These are phyloP conservation scores for Aptenodytes forsteri DNA, from an alignment of 2,113 vertebrate species.

Conservation along the genomic window DNA sequence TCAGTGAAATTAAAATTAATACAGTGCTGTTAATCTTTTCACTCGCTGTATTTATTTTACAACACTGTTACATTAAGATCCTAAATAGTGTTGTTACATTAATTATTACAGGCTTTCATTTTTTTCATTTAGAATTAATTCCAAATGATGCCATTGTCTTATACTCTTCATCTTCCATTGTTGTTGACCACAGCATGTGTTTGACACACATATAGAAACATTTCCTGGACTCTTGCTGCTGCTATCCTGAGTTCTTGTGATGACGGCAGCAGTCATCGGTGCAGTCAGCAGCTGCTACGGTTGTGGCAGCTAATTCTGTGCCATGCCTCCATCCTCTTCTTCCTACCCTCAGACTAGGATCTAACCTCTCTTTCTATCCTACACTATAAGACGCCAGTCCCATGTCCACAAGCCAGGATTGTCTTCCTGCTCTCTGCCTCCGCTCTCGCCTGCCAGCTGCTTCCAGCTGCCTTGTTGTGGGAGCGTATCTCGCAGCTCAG, in stretches of 20 bases:
- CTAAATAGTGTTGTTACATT: neutral
- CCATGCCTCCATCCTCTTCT: neutral
- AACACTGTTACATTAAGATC: neutral
- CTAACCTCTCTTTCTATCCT: neutral
- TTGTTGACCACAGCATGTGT: neutral
- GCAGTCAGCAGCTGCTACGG: neutral
- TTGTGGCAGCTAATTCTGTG: neutral
- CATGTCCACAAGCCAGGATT: neutral
- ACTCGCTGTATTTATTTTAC: neutral
- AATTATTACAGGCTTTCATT: neutral
- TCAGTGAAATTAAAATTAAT: neutral
- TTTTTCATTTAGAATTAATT: neutral
- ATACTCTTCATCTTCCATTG: neutral
- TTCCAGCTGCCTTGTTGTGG: neutral
- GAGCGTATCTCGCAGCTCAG: fast-evolving
- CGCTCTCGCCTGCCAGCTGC: neutral
- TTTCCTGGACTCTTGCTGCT: neutral
- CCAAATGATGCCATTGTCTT: neutral
- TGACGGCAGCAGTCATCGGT: too few relatives aligned
- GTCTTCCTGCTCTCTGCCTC: neutral
- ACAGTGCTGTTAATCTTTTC: neutral
- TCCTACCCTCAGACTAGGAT: neutral
- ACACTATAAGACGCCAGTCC: neutral
- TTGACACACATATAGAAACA: neutral
- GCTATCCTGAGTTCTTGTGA: neutral